Evolutionary conservation across 2,888 invertebrate genomes (phyloP), one percentile per base, ranked within the genome.

Genomic region (Ectemnius lituratus): DNA sequence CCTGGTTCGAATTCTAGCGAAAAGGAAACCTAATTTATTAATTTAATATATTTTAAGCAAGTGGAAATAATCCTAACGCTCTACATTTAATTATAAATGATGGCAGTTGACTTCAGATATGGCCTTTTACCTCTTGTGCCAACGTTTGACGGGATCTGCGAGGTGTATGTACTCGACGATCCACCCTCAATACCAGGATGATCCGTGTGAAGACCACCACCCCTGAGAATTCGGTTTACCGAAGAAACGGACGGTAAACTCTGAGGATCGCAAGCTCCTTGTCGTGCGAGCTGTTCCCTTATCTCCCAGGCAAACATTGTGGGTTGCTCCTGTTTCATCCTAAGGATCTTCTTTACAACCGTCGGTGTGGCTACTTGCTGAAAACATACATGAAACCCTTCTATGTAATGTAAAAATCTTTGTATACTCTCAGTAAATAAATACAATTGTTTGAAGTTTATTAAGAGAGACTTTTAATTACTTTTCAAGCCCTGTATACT

Each of bases 261-360:
- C 90, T 95, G 96, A 0, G 96, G 96, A 90, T 98, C 98, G 88
- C 98, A 98, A 81, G 98, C 96, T 70, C 97, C 94, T 87, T 98
- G 97, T 60, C 96, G 94, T 67, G 98, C 94, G 79, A 98, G 93
- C 85, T 97, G 95, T 91, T 98, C 96, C 0, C 98, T 93, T 80
- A 98, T 98, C 92, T 98, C 98, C 98, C 98, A 98, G 11, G 98
- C 98, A 91, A 98, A 98, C 95, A 98, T 96, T 4, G 97, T 97
- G 0, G 98, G 98, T 91, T 98, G 98, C 90, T 98, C 97, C 88
- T 97, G 97, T 90, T 98, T 98, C 86, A 97, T 94, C 4, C 97
- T 95, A 46, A 98, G 94, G 83, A 99, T 98, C 92, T 97, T 97
- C 92, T 97, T 96, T 14, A 98, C 98, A 0, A 98, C 98, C 0